Base-by-base conservation (phyloP, 2,888 invertebrate species). In the Carpatolechia fugitivella region DNA sequence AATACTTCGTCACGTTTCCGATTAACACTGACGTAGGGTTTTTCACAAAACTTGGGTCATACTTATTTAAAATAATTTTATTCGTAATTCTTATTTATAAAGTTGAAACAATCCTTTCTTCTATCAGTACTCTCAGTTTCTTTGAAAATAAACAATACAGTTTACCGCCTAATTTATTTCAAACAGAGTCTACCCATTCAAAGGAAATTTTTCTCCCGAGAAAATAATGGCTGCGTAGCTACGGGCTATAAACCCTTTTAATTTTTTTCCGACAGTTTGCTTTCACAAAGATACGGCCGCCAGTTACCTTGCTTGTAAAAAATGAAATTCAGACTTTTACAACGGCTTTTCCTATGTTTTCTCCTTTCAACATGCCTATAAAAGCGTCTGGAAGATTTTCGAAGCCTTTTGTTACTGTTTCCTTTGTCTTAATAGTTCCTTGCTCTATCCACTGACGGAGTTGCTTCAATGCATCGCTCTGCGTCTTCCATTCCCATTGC, bases 331-430 rank as follows among this genome's bases (percentile, higher is more conserved):
- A 76, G 58, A 77, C 35, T 71, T 72, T 74, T 62, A 78, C 73
- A 48, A 76, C 60, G 6, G 69, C 63, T 36, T 76, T 78, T 0
- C 75, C 76, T 1, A 76, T 31, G 56, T 59, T 64, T 35, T 70
- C 69, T 20, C 76, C 77, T 62, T 62, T 69, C 50, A 69, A 57
- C 69, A 64, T 63, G 10, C 57, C 63, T 33, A 72, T 65, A 36
- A 77, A 71, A 13, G 74, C 63, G 49, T 62, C 63, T 24, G 77
- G 76, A 33, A 78, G 72, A 55, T 66, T 58, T 65, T 74, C 69
- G 61, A 79, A 80, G 50, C 76, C 78, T 57, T 68, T 68, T 53
- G 63, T 58, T 54, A 78, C 53, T 20, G 72, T 70, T 65, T 78
- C 77, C 62, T 75, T 75, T 16, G 65, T 70, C 63, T 64, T 72